Conservation (phyloP, 2,888 invertebrate species). For the Pecten maximus region DNA sequence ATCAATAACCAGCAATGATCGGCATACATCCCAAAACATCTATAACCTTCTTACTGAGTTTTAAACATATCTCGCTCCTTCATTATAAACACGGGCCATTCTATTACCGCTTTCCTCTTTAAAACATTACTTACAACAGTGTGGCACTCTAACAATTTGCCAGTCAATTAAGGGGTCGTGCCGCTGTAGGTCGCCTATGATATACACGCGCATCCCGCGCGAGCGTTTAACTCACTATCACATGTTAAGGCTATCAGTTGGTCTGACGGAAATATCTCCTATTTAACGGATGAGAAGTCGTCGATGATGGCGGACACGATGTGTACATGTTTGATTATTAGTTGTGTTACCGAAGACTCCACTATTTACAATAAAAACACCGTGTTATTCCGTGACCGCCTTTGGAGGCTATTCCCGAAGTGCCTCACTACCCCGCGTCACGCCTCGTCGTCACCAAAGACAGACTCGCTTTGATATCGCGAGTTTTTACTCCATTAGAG, state of each 20-base stretch:
- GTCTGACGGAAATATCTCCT: constrained; percentile 20
- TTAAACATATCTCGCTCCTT: not conserved
- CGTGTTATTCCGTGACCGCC: not conserved
- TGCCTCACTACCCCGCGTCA: constrained; percentile 23
- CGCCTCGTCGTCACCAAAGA: constrained; percentile 16
- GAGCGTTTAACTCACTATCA: not conserved
- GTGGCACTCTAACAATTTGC: constrained; percentile 32
- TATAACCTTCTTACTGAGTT: not conserved
- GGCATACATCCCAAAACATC: not conserved
- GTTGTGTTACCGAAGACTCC: constrained; percentile 27
- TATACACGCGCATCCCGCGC: constrained; percentile 3
- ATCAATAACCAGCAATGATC: not conserved
- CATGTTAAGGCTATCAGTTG: constrained; percentile 30
- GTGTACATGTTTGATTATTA: constrained; percentile 27
- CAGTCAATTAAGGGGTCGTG: constrained; percentile 35
- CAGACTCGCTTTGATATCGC: constrained; percentile 15
- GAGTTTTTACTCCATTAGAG: constrained; percentile 19
- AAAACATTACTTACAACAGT: constrained; percentile 24
- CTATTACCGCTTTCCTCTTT: constrained; percentile 29
- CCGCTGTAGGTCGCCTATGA: constrained; percentile 26
- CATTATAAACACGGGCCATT: constrained; percentile 12
- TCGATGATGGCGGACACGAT: constrained; percentile 25
- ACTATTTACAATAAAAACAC: constrained; percentile 18
- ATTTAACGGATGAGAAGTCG: constrained; percentile 16
- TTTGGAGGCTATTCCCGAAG: not conserved